Base-by-base conservation (phyloP, 2,113 vertebrate species). In the Mus spicilegus region DNA sequence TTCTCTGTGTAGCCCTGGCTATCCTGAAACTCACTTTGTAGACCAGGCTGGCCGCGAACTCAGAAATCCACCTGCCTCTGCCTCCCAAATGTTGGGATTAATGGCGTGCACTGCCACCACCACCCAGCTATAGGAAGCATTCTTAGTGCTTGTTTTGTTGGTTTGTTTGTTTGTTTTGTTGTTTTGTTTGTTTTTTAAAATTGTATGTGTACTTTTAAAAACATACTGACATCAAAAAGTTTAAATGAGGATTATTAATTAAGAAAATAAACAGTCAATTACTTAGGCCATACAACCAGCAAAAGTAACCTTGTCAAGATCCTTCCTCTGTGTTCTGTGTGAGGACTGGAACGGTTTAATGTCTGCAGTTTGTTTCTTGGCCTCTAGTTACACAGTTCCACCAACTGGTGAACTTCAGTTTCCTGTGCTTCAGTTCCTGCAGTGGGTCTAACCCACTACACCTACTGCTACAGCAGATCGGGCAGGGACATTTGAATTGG, bases 301-400 rank as follows among this genome's bases (percentile, higher is more conserved):
- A 63, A 67, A 70, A 42, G 11, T 4, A n/a, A n/a, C 65, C 87
- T 6, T 78, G 58, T 24, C 36, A 80, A 17, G 42, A 58, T 39
- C n/a, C 8, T 87, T 70, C 24, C 28, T 89, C 49, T 65, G 4
- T 42, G 28, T 12, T 61, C 54, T 58, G 0, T 3, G 7, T 56
- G 26, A 80, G 49, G 39, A 77, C 72, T 22, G 12, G 30, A 30
- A 24, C n/a, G 36, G 81, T 84, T 97, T 95, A 61, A 90, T 86
- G 77, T 92, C 58, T 76, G 36, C 6, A 36, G 16, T 11, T 86
- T 58, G 26, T 69, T 78, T 85, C 28, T 78, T 90, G 69, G 72
- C 49, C 33, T 86, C 42, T 86, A 0, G 86, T 95, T 58, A 58
- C 22, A 22, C 20, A 81, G 1, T 89, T 77, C 65, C 5, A 36